A percentile compares a stretch with the other conserved stretches of the same genome.
Evolutionary conservation across 1,140 invertebrate species (phyloP).

Genomic region (Dendrolimus kikuchii): DNA sequence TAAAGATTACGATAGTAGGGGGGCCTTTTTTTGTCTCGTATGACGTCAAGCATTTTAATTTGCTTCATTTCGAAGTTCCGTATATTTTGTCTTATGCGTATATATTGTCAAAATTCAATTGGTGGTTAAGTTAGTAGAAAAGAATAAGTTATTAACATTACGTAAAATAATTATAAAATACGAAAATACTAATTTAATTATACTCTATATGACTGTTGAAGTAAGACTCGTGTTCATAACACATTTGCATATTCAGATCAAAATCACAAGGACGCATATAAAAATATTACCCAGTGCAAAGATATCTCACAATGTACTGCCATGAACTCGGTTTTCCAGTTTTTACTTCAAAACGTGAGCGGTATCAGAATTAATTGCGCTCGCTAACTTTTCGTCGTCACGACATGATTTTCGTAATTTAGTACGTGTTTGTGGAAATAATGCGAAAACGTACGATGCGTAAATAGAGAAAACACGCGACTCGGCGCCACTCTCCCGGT

Average conservation of each 20-base stretch:
- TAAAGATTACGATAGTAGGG: too few species aligned
- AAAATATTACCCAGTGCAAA: too few species aligned
- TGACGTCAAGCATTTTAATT: neutral
- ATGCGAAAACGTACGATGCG: conserved; percentile 43
- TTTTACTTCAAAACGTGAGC: conserved; percentile 12
- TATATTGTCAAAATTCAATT: too few species aligned
- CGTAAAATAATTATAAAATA: too few species aligned
- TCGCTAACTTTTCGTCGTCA: conserved; percentile 16
- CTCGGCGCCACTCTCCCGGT: conserved; percentile 22
- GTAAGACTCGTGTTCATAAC: too few species aligned
- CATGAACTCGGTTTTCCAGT: conserved; percentile 1
- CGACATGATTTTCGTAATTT: conserved; percentile 27
- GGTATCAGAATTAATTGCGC: conserved; percentile 5
- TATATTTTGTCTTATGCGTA: too few species aligned
- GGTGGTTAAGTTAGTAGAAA: too few species aligned
- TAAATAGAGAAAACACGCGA: conserved; percentile 61
- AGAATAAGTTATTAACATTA: too few species aligned
- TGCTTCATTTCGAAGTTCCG: neutral
- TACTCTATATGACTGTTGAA: too few species aligned
- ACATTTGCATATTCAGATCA: too few species aligned
- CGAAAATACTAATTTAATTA: too few species aligned
- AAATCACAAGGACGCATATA: too few species aligned
- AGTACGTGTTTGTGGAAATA: conserved; percentile 41
- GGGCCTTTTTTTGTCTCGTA: neutral
- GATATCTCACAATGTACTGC: neutral